Evolutionary conservation across 1,140 invertebrate genomes (phyloP), one percentile per base, ranked within the genome.

Genomic region (Sminthurinus signatus): DNA sequence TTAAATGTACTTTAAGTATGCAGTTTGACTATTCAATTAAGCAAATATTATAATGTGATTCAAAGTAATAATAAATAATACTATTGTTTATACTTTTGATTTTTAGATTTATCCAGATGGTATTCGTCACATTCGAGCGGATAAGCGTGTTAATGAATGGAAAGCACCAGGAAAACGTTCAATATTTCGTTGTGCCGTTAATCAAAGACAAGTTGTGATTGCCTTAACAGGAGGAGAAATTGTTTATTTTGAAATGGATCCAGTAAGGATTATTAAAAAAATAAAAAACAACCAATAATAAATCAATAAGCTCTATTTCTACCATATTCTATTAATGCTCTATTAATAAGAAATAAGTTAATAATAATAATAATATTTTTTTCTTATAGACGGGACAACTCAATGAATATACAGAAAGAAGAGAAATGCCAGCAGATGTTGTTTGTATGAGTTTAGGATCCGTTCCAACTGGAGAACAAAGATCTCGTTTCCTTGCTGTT

Each of bases 171-270:
- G 92, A 4, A 98, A 97, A 76, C 96, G 96, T 73, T 90, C 88
- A 0, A 99, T 99, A 65, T 88, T 95, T 0, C 94, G 95, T 77
- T 99, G 96, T 80, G 96, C 96, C 1, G 91, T 99, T 0, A 99
- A 99, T 80, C 92, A 97, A 75, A 81, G 96, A 62, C 97, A 99
- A 80, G 93, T 98, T 25, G 96, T 99, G 0, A 98, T 99, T 69
- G 96, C 96, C 0, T 78, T 99, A 4, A 92, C 92, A 36, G 96
- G 96, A 0, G 94, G 96, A 51, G 96, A 99, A 81, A 79, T 99
- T 23, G 94, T 99, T 19, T 99, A 99, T 79, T 99, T 99, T 78
- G 96, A 99, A 83, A 96, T 99, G 94, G 96, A 99, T 78, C 88
- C 90, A 67, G 93, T 96, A 85, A 63, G 61, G 42, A 19, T 48